A percentile compares a stretch with the other conserved stretches of the same genome.
These are phyloP conservation scores for Lynx canadensis DNA, from an alignment of 2,113 vertebrate species.

Conservation along the genomic window DNA sequence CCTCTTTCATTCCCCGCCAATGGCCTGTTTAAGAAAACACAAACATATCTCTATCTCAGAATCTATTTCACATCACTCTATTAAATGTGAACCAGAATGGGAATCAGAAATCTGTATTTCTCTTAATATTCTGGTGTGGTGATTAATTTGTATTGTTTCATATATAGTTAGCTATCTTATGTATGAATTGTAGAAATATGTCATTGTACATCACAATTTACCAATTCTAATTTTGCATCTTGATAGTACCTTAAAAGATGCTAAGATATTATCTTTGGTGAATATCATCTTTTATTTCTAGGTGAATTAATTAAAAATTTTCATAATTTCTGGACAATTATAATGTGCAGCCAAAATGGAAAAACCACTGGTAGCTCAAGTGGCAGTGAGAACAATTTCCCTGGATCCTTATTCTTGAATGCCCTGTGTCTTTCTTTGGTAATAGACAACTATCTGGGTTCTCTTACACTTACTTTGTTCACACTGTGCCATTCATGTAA, in stretches of 20 bases:
- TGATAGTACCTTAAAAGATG: neutral
- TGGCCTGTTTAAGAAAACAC: neutral
- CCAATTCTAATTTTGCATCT: neutral
- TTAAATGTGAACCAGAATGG: neutral
- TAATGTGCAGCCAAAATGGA: neutral
- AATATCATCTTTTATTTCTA: neutral
- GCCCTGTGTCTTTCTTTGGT: neutral
- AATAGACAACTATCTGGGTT: neutral
- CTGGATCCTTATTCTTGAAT: neutral
- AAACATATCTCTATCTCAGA: neutral
- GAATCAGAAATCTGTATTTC: neutral
- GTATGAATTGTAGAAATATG: neutral
- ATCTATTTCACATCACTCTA: neutral
- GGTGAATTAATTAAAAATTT: neutral
- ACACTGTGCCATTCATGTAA: neutral
- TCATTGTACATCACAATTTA: neutral
- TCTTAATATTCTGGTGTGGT: neutral
- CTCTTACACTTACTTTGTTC: neutral
- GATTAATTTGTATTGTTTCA: neutral
- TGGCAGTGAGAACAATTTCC: neutral
- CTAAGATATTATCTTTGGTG: neutral
- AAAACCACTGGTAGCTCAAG: neutral
- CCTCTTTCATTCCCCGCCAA: neutral
- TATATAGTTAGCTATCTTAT: neutral
- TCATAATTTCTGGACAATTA: neutral